Evolutionary conservation across 2,888 invertebrate genomes (phyloP).

Genomic region (Sarcophaga carnaria): DNA sequence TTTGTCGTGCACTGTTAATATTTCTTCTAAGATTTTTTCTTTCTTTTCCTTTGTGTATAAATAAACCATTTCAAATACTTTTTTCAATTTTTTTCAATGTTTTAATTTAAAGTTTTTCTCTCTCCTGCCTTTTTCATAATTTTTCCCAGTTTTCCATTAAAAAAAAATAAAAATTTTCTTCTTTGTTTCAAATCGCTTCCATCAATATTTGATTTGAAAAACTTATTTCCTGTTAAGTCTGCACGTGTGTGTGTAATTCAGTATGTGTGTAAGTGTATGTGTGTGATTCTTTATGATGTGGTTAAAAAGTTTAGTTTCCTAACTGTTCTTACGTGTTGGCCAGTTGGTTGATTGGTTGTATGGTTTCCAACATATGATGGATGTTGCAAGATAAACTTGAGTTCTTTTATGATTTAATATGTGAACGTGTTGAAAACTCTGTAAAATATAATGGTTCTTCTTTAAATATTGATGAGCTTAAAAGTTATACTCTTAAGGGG

Average conservation of each 20-base stretch:
- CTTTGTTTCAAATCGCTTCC: slow-evolving; percentile 13
- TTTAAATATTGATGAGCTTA: no score
- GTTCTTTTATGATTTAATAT: slow-evolving; percentile 44
- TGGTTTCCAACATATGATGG: background rate
- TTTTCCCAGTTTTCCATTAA: no score
- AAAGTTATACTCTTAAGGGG: no score
- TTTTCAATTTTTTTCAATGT: no score
- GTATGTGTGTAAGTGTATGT: no score
- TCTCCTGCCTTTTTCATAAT: background rate
- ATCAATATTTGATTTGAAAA: slow-evolving; percentile 50
- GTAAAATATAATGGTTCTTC: background rate
- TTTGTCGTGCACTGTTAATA: no score
- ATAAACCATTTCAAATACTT: no score
- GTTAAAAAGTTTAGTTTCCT: slow-evolving; percentile 30
- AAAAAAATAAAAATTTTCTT: background rate
- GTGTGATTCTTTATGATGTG: background rate
- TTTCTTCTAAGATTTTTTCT: no score
- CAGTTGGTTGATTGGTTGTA: slow-evolving; percentile 6
- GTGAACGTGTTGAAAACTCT: slow-evolving; percentile 10
- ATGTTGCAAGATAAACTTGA: background rate
- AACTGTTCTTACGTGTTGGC: slow-evolving; percentile 37
- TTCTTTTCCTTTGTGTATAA: no score
- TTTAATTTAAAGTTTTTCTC: background rate
- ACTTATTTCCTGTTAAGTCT: slow-evolving; percentile 1
- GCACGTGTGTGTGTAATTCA: background rate